A percentile compares a stretch with the other conserved stretches of the same genome.
phyloP scores from a whole-genome alignment of 1,140 invertebrate genomes.

The Drosophila simulans region DNA sequence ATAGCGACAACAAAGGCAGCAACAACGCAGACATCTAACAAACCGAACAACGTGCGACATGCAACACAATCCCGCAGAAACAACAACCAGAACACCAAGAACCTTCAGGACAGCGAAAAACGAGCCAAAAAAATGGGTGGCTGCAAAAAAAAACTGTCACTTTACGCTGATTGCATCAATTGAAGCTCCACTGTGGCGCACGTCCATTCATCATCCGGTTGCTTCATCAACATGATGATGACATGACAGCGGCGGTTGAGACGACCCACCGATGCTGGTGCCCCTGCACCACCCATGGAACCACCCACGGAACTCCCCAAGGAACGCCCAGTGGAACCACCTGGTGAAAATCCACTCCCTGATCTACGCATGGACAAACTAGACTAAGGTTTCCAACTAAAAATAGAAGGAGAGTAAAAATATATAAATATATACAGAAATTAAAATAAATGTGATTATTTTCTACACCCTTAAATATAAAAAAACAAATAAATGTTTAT shows the following conservation, averaged over 20 bases:
- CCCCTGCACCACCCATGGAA: not conserved
- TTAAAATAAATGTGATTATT: too few species aligned
- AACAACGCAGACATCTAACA: slow-evolving; percentile 47
- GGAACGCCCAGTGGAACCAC: not conserved
- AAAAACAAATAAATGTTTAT: not conserved
- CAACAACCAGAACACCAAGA: slow-evolving; percentile 28
- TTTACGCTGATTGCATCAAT: slow-evolving; percentile 84
- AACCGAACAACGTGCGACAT: slow-evolving; percentile 49
- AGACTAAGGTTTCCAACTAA: slow-evolving; percentile 59
- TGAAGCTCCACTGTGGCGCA: slow-evolving; percentile 81
- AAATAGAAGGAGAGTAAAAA: slow-evolving; percentile 19
- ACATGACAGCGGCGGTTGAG: slow-evolving; percentile 77
- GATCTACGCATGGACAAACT: slow-evolving; percentile 66
- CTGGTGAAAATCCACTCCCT: not conserved
- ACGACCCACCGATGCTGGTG: slow-evolving; percentile 33
- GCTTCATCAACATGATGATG: slow-evolving; percentile 83
- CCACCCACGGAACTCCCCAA: slow-evolving; percentile 4
- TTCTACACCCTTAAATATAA: not conserved
- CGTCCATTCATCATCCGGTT: slow-evolving; percentile 83
- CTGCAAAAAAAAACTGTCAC: slow-evolving; percentile 66
- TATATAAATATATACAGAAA: slow-evolving; percentile 10
- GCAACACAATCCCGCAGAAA: slow-evolving; percentile 35
- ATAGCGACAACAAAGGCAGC: slow-evolving; percentile 10
- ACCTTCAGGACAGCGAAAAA: slow-evolving; percentile 17
- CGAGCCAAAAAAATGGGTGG: slow-evolving; percentile 13